Conservation (phyloP, 2,888 invertebrate genomes). For the Caradrina clavipalpis region DNA sequence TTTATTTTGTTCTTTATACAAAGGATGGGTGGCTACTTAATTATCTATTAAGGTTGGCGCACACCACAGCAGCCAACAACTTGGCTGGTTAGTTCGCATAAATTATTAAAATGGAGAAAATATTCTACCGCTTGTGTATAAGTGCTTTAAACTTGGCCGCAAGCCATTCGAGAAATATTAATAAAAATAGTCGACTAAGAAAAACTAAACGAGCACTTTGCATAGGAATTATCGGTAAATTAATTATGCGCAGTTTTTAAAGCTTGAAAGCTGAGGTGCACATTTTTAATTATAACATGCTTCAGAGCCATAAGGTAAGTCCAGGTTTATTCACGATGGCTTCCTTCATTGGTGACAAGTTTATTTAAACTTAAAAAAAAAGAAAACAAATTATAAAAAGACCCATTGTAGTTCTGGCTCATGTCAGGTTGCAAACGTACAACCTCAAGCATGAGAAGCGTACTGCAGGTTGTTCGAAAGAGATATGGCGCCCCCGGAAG, state of each 20-base stretch:
- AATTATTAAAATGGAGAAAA: constrained; percentile 44
- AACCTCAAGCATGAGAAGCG: no score
- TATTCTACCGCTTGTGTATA: constrained; percentile 36
- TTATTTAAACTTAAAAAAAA: no score
- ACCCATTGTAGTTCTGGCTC: no score
- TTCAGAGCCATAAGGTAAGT: no score
- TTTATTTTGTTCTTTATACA: constrained; percentile 72
- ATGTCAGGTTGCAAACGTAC: no score
- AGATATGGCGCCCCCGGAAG: no score
- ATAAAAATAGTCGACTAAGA: constrained; percentile 1
- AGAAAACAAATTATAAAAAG: no score
- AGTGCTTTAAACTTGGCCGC: constrained; percentile 52
- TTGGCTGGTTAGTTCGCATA: constrained; percentile 29
- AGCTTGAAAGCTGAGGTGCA: neutral
- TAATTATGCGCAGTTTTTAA: neutral
- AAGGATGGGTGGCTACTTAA: constrained; percentile 69
- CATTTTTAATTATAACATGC: neutral
- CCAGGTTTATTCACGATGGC: no score
- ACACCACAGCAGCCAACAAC: constrained; percentile 28
- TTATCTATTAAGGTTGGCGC: constrained; percentile 52
- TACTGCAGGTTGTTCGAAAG: no score
- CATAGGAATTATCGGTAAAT: constrained; percentile 20
- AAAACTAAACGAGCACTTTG: constrained; percentile 16
- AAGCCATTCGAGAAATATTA: constrained; percentile 24
- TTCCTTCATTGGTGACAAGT: no score